Base-by-base conservation (phyloP, 2,888 invertebrate species). In the Tortricodes alternella region DNA sequence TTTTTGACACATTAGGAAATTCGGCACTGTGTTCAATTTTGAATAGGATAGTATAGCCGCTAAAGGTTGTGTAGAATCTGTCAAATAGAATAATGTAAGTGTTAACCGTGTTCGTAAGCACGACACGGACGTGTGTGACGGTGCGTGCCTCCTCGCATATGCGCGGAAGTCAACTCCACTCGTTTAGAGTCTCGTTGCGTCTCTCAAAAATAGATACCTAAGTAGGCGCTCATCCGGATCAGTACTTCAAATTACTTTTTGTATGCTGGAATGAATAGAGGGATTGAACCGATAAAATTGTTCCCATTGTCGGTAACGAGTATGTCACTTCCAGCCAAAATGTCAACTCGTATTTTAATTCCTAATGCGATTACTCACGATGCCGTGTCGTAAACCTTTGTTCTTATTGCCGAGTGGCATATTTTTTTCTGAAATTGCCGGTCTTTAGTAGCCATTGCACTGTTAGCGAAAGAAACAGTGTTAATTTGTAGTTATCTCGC, bases 241-340 rank as follows among this genome's bases (percentile, higher is more conserved):
- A 76, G 76, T 82, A 82, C 79, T 87, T 85, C 79, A 85, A 85
- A 88, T 89, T 87, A 84, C 86, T 83, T 86, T 83, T 83, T 86
- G 81, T 81, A 83, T 81, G 80, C 81, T 74, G 73, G 79, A 80
- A 76, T 87, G 85, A 86, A 83, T 83, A 80, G 76, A 75, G 71
- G 83, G 85, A 85, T 79, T 82, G 86, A 83, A 84, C 82, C 84
- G 85, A 79, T 78, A 80, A 85, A 84, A 83, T 75, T 78, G 75
- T 71, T 68, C 69, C 78, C 76, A 80, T 80, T 82, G 79, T 78
- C 74, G 76, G 76, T 83, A 83, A 85, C 82, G 85, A 81, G 83
- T 84, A 80, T 85, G 85, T 85, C 84, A 83, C 78, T 81, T 83
- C 74, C 85, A 85, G 81, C 73, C 67, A 78, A 76, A 77, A 83